Evolutionary conservation across 2,888 invertebrate genomes (phyloP).

Genomic region (Andrena haemorrhoa): DNA sequence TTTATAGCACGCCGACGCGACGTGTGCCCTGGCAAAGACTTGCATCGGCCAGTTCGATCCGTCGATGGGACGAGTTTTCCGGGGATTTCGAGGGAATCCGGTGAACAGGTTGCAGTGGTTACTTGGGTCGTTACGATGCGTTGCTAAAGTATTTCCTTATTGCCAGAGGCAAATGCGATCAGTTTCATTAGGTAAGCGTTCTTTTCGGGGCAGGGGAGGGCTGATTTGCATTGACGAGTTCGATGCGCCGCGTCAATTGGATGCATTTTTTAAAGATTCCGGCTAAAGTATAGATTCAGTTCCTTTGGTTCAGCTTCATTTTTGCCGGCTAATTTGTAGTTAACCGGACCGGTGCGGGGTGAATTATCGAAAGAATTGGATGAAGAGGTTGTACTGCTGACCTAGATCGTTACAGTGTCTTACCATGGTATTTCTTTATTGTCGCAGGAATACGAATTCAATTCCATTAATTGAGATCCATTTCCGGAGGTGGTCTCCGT

Average conservation of each 20-base stretch:
- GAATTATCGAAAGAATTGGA: too few relatives aligned
- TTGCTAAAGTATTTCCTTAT: not conserved
- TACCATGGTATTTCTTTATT: not conserved
- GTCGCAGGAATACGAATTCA: not conserved
- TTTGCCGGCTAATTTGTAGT: too few relatives aligned
- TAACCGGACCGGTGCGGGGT: too few relatives aligned
- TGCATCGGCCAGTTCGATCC: conserved; percentile 19
- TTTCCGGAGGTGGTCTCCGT: not conserved
- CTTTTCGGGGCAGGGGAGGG: too few relatives aligned
- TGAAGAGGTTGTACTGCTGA: too few relatives aligned
- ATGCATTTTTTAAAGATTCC: too few relatives aligned
- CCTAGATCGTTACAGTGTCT: not conserved
- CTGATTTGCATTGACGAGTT: too few relatives aligned
- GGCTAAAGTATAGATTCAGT: too few relatives aligned
- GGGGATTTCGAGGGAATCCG: not conserved
- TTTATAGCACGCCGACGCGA: conserved; percentile 19
- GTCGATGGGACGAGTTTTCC: not conserved
- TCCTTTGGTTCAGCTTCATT: too few relatives aligned
- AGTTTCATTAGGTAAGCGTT: too few relatives aligned
- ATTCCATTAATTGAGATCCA: not conserved
- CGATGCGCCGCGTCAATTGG: too few relatives aligned
- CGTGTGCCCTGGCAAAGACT: not conserved
- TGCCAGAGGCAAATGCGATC: too few relatives aligned
- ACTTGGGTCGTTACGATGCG: not conserved
- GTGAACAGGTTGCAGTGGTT: not conserved